Evolutionary conservation across 92 coral and sea anemone genomes (phyloP).

Genomic region (Montipora capitata): DNA sequence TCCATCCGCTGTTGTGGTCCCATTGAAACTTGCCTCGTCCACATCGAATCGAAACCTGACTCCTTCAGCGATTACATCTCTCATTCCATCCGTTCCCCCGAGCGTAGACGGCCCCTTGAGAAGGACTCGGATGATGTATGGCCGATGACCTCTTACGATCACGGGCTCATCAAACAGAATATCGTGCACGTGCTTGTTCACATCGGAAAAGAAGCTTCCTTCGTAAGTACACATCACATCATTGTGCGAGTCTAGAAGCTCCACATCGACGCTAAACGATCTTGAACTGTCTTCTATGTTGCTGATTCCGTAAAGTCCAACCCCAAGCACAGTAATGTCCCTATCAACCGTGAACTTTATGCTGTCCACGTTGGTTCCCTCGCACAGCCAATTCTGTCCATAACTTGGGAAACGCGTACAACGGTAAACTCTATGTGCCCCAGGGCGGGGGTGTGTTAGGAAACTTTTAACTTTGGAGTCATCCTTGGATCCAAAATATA

Average conservation of each 20-base stretch:
- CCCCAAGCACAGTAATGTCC: constrained; percentile 78
- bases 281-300: constrained; percentile 61
- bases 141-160: constrained; percentile 73
- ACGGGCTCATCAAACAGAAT: constrained; percentile 84
- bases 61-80: constrained; percentile 84
- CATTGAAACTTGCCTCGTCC: constrained; percentile 94
- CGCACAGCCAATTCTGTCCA: constrained; percentile 86
- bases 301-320: constrained; percentile 87
- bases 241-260: constrained; percentile 88
- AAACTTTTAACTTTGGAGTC: constrained; percentile 81
- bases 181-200: constrained; percentile 72
- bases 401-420: constrained; percentile 79
- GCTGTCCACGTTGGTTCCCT: constrained; percentile 89
- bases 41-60: constrained; percentile 90
- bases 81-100: constrained; percentile 90
- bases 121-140: constrained; percentile 87
- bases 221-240: constrained; percentile 86
- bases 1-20: constrained; percentile 94
- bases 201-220: constrained; percentile 75
- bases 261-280: constrained; percentile 83
- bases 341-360: constrained; percentile 87
- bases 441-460: constrained; percentile 77
- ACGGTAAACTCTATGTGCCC: constrained; percentile 81
- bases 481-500: constrained; percentile 89
- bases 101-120: constrained; percentile 86